Evolutionary conservation across 2,797 vertebrate species (phyloP).

Genomic region (Megaceryle alcyon): DNA sequence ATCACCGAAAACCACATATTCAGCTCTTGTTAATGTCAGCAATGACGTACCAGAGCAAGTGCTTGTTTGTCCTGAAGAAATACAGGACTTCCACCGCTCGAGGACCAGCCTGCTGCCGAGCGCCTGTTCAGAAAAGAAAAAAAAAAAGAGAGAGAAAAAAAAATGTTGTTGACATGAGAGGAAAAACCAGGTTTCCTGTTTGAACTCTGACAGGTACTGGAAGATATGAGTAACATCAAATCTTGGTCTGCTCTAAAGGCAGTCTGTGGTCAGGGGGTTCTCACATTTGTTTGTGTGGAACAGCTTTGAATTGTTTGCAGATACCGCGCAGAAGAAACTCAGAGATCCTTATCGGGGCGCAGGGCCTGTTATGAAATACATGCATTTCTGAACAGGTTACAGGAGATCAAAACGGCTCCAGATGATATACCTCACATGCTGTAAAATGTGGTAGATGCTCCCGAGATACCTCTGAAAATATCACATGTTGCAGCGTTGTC

Average conservation of each 20-base stretch:
- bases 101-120: conserved; percentile 21
- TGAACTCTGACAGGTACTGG: conserved; percentile 88
- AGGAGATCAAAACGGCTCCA: conserved; percentile 66
- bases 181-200: conserved; percentile 90
- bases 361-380: conserved; percentile 73
- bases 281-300: conserved; percentile 77
- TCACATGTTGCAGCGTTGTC: not conserved
- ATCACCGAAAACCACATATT: conserved; percentile 59
- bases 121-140: conserved; percentile 47
- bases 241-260: conserved; percentile 78
- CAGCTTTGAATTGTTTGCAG: conserved; percentile 81
- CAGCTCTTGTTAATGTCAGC: conserved; percentile 68
- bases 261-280: conserved; percentile 86
- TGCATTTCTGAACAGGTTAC: conserved; percentile 71
- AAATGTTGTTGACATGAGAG: conserved; percentile 84
- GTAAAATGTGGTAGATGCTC: conserved; percentile 57
- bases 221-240: conserved; percentile 92
- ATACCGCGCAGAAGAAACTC: conserved; percentile 67
- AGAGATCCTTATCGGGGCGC: conserved; percentile 73
- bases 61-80: conserved; percentile 67
- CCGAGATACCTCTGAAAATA: conserved; percentile 45
- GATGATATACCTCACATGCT: conserved; percentile 56
- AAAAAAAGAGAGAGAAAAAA: conserved; percentile 25
- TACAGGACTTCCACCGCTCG: conserved; percentile 34
- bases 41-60: conserved; percentile 62